These are phyloP conservation scores for Decapterus maruadsi DNA, from an alignment of 2,797 vertebrate species.

Conservation along the genomic window DNA sequence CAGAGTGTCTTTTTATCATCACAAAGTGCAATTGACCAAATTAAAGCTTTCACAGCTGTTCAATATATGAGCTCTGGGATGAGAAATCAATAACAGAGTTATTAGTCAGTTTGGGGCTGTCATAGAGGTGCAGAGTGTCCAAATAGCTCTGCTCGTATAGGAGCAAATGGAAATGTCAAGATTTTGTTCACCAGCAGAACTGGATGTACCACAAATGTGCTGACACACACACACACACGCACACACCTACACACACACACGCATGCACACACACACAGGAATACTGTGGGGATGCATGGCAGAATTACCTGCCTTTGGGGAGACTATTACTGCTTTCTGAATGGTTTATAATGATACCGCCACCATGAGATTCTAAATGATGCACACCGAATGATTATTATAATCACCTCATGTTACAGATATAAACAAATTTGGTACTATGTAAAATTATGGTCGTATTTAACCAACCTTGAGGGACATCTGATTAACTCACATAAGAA, in stretches of 20 bases:
- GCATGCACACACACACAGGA: too few relatives aligned
- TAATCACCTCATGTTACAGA: too few relatives aligned
- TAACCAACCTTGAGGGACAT: too few relatives aligned
- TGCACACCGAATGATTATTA: too few relatives aligned
- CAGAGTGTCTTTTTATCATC: conserved; percentile 24
- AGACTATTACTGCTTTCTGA: too few relatives aligned
- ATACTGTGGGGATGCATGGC: too few relatives aligned
- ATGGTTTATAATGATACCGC: too few relatives aligned
- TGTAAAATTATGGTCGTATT: too few relatives aligned
- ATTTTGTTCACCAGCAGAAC: conserved; percentile 3
- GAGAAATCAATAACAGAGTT: conserved; percentile 31
- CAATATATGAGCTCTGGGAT: conserved; percentile 4
- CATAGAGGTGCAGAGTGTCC: background rate
- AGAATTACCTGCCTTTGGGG: too few relatives aligned
- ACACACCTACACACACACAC: background rate
- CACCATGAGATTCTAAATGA: too few relatives aligned
- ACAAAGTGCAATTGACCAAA: conserved; percentile 28
- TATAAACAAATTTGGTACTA: too few relatives aligned
- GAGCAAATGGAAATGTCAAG: conserved; percentile 11
- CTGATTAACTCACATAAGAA: too few relatives aligned
- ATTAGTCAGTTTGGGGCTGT: conserved; percentile 23
- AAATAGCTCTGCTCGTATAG: conserved; percentile 2
- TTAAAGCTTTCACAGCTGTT: conserved; percentile 31
- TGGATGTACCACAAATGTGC: background rate
- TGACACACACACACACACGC: background rate